Percentiles rank a stretch among this genome's conserved stretches.
Evolutionary conservation across 35 echinoderm and acorn worm species (phyloP).

Genomic region (Chiridota heheva): DNA sequence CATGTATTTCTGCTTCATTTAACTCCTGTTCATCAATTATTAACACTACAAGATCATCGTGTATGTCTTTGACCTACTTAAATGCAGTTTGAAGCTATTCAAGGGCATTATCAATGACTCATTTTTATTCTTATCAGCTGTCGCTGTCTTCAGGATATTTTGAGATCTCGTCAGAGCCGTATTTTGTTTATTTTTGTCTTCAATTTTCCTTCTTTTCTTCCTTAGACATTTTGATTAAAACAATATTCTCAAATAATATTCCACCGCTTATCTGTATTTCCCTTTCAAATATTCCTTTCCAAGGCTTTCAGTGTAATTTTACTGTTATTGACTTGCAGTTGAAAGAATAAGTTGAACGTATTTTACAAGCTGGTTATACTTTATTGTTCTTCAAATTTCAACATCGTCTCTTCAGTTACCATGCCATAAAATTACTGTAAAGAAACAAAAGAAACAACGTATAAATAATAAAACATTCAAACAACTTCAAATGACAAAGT

Average conservation of each 20-base stretch:
- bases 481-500: no score
- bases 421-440: no score
- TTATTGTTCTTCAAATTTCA: no score
- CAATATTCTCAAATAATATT: neutral
- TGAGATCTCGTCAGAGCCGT: conserved; percentile 12
- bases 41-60: conserved; percentile 6
- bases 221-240: conserved; percentile 22
- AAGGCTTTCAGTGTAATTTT: conserved; percentile 17
- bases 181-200: conserved; percentile 28
- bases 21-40: conserved; percentile 35
- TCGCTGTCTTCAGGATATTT: conserved; percentile 29
- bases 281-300: conserved; percentile 6
- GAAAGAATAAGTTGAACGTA: no score
- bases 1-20: conserved; percentile 40
- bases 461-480: no score
- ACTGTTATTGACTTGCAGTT: no score
- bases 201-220: conserved; percentile 37
- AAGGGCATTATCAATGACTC: conserved; percentile 40
- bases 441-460: no score
- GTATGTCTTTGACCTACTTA: neutral
- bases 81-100: conserved; percentile 27
- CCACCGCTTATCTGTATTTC: neutral
- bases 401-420: no score
- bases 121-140: conserved; percentile 31
- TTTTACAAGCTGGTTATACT: no score